These are phyloP conservation scores for Eulithis prunata DNA, from an alignment of 2,888 invertebrate species.

Conservation along the genomic window DNA sequence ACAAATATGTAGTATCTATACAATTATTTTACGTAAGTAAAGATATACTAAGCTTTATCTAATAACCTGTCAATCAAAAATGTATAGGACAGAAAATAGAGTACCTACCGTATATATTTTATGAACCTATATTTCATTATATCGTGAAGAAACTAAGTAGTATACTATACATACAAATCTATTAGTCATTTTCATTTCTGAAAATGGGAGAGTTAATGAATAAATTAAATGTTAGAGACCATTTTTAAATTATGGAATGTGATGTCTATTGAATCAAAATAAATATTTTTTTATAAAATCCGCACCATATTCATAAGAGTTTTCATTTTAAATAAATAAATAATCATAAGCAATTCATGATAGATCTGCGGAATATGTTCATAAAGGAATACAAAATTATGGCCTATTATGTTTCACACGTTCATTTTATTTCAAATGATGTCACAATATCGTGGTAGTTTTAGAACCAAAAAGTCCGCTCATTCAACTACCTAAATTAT, in stretches of 20 bases:
- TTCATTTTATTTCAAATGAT: conserved; percentile 21
- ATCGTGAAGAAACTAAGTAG: no score
- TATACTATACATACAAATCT: background rate
- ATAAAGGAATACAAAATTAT: conserved; percentile 17
- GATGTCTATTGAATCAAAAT: conserved; percentile 64
- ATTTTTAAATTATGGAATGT: conserved; percentile 80
- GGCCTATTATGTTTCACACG: conserved; percentile 21
- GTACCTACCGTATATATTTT: background rate
- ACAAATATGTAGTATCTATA: conserved; percentile 21
- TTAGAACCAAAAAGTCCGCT: conserved; percentile 19
- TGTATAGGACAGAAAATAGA: background rate
- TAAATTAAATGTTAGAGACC: conserved; percentile 28
- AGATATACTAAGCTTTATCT: conserved; percentile 10
- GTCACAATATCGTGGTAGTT: conserved; percentile 37
- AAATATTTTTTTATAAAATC: conserved; percentile 39
- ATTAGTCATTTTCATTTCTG: conserved; percentile 12
- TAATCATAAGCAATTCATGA: conserved; percentile 24
- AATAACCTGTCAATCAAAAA: conserved; percentile 10
- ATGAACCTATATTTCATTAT: no score
- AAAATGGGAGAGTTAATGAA: conserved; percentile 14
- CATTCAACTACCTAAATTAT: conserved; percentile 30
- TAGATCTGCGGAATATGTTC: conserved; percentile 3
- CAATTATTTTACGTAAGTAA: conserved; percentile 24
- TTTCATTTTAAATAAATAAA: conserved; percentile 29
- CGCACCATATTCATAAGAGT: conserved; percentile 69